Evolutionary conservation across 2,797 vertebrate species (phyloP).

Genomic region (Tiaroga cobitis): DNA sequence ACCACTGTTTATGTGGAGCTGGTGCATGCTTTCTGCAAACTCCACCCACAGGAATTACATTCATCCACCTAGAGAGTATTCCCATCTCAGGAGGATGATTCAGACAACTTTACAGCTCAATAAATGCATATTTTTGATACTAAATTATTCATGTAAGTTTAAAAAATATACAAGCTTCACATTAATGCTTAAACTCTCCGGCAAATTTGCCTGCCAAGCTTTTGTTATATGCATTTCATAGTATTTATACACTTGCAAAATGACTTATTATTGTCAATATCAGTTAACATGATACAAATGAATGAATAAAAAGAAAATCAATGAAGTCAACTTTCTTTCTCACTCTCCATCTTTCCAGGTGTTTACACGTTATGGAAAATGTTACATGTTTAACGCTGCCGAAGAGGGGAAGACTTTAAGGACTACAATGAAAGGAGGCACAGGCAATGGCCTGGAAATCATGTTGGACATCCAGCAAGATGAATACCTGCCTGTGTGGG

Average conservation of each 20-base stretch:
- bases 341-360: constrained; percentile 73
- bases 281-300: not conserved
- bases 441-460: constrained; percentile 96
- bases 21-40: not conserved
- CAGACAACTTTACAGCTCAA: not conserved
- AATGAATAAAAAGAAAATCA: not conserved
- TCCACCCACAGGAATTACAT: not conserved
- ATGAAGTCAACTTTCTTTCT: not conserved
- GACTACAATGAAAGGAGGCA: constrained; percentile 96
- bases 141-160: not conserved
- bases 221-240: not conserved
- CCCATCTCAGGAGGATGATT: not conserved
- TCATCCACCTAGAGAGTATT: not conserved
- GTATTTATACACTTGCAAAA: not conserved
- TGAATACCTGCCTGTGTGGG: constrained; percentile 95
- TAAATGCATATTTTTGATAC: not conserved
- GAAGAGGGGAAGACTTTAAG: constrained; percentile 93
- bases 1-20: not conserved
- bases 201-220: not conserved
- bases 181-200: not conserved
- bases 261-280: not conserved
- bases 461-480: constrained; percentile 99
- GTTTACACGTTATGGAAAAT: constrained; percentile 98
- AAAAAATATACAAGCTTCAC: not conserved
- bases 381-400: constrained; percentile 98